Evolutionary conservation across 1,140 invertebrate species (phyloP), one percentile per base, ranked within the genome.

Genomic region (Aphis gossypii): DNA sequence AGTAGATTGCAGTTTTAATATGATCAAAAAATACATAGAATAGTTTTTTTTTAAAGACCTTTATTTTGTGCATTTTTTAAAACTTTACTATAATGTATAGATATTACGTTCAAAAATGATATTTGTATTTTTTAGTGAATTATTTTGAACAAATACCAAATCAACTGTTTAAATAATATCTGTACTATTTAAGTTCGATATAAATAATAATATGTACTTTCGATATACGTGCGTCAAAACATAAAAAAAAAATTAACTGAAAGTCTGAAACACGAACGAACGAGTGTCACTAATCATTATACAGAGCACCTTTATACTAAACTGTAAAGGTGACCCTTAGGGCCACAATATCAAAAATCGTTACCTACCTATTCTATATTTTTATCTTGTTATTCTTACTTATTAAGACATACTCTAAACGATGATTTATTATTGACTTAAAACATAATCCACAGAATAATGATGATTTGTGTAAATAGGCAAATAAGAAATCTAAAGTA

Each of bases 91-190:
- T 0, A 56, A 25, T 60, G 56, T 60, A 30, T 30, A 68, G 56
- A 30, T 68, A 60, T 30, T 60, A 68, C 30, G n/a, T 76, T 20
- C 0, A n/a, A 76, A 76, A 76, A 76, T 76, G 30, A 76, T 76
- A 76, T 76, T 76, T 76, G 11, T 76, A 76, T 76, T 76, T 68
- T 68, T 76, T 4, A n/a, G 30, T 76, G 14, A 76, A 18, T 76
- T 76, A 3, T 76, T n/a, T 76, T 76, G 60, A n/a, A 76, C n/a
- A n/a, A 76, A 76, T 76, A 76, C 60, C 60, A 76, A 76, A 35
- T n/a, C 60, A 76, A 76, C 60, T n/a, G n/a, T 76, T 76, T 76
- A 76, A 76, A 76, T n/a, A 76, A 76, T 76, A 76, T 76, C 30
- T n/a, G n/a, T 76, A 35, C 23, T 25, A 25, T 25, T 56, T 9